A percentile compares a stretch with the other conserved stretches of the same genome.
These are phyloP conservation scores for Prionailurus bengalensis DNA, from an alignment of 2,113 vertebrate species.

Conservation along the genomic window DNA sequence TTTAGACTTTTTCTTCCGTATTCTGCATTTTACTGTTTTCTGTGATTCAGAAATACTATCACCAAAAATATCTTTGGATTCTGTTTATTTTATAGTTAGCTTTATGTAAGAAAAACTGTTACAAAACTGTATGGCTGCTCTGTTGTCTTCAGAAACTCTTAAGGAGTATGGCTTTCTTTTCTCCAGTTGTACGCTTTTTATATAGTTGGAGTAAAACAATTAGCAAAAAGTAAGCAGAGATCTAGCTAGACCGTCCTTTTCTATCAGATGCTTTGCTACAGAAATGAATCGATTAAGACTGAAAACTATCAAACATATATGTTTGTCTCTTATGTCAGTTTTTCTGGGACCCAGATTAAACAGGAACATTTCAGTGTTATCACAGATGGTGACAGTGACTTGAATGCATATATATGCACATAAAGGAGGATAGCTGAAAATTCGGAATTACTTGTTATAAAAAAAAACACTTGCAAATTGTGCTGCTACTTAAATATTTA, in stretches of 20 bases:
- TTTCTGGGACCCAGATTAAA: conserved; percentile 44
- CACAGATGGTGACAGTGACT: not conserved
- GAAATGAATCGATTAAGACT: not conserved
- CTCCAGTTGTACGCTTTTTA: not conserved
- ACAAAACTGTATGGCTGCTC: not conserved
- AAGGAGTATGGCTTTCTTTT: not conserved
- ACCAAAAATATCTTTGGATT: conserved; percentile 1
- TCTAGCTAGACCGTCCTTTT: conserved; percentile 34
- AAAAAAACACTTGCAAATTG: conserved; percentile 72
- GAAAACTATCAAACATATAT: conserved; percentile 12
- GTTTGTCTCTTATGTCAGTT: not conserved
- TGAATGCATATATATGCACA: not conserved
- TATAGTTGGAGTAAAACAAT: conserved; percentile 15
- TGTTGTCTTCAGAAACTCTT: conserved; percentile 41
- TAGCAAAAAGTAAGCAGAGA: conserved; percentile 9
- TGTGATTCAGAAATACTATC: conserved; percentile 6
- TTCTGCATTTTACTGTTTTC: not conserved
- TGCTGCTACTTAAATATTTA: conserved; percentile 82
- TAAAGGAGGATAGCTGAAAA: conserved; percentile 24
- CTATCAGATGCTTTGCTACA: conserved; percentile 37
- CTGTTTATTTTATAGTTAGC: conserved; percentile 42
- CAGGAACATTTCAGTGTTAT: conserved; percentile 27
- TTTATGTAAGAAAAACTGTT: conserved; percentile 19
- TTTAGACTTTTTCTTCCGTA: conserved; percentile 27
- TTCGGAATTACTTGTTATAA: not conserved